phyloP scores from a whole-genome alignment of 2,113 vertebrate species.

The Chlorodrepanis virens region DNA sequence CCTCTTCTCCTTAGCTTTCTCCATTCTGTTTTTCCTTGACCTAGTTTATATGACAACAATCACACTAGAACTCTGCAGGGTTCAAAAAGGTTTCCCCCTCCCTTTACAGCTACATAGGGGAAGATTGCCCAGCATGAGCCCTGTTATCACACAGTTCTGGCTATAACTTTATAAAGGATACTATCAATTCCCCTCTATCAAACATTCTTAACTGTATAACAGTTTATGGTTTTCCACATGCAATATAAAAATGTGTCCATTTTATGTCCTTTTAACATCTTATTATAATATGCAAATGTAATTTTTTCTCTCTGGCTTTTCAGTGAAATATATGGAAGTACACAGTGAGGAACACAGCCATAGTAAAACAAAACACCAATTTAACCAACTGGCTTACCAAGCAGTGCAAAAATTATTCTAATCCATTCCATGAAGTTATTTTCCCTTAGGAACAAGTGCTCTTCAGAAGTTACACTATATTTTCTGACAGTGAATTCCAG shows the following conservation, averaged over 20 bases:
- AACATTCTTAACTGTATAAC: neutral
- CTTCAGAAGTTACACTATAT: neutral
- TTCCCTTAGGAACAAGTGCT: neutral
- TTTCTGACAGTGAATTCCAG: slow-evolving; percentile 28
- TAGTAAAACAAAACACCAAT: neutral
- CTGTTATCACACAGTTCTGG: neutral
- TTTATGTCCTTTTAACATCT: neutral
- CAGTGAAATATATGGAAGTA: neutral
- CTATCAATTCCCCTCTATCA: neutral
- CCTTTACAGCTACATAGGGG: neutral
- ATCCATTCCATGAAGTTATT: neutral
- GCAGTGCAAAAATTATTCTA: slow-evolving; percentile 3
- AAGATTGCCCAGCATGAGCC: neutral
- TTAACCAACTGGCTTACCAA: neutral
- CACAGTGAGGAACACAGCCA: neutral
- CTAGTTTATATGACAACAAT: neutral
- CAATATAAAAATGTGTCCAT: neutral
- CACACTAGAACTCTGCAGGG: neutral
- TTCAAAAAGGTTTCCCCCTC: neutral
- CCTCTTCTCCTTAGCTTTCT: neutral
- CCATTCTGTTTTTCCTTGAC: neutral
- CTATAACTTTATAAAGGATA: neutral
- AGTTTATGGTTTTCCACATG: neutral
- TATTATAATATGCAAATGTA: neutral
- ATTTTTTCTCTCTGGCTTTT: neutral